Evolutionary conservation across 1,140 invertebrate species (phyloP), one percentile per base, ranked within the genome.

Genomic region (Hormaphis cornu): DNA sequence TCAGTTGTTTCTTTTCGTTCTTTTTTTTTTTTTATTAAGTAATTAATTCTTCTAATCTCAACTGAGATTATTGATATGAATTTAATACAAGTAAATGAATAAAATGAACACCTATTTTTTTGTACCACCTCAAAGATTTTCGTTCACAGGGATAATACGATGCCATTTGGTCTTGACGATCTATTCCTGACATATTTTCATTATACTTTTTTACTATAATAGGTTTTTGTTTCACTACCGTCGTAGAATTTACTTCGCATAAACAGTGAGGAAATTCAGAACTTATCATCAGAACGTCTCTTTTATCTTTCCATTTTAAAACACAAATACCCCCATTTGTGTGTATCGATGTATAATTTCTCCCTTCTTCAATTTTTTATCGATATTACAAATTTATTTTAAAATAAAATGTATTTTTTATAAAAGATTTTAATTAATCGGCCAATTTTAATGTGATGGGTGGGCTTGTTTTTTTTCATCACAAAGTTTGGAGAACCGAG

Each of bases 291-390:
- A 74, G 28, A 18, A 75, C 72, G 20, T 75, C 70, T 70, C 72
- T 54, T 70, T 75, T 75, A 40, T 75, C 72, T 59, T 73, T 66
- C 74, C 73, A 75, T 59, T 72, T 74, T 70, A 70, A 69, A 40
- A 66, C 63, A 44, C 71, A 72, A 44, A 74, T 73, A 71, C 24
- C 52, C 14, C 30, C 54, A 18, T n/a, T 58, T n/a, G n/a, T 22
- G 28, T 70, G 14, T 22, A 30, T 58, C 52, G 30, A 58, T 22
- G 40, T 61, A 37, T 24, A 63, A 20, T 20, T 37, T 61, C 74
- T 70, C 24, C 72, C 59, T 71, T 72, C 14, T 73, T 72, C 24
- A 72, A 69, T 72, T 74, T 72, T 59, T 20, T 14, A n/a, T n/a
- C n/a, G n/a, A n/a, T n/a, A n/a, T n/a, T n/a, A n/a, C n/a, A n/a